These are phyloP conservation scores for Paracanthobrama guichenoti DNA, from an alignment of 2,113 vertebrate genomes.

Conservation along the genomic window DNA sequence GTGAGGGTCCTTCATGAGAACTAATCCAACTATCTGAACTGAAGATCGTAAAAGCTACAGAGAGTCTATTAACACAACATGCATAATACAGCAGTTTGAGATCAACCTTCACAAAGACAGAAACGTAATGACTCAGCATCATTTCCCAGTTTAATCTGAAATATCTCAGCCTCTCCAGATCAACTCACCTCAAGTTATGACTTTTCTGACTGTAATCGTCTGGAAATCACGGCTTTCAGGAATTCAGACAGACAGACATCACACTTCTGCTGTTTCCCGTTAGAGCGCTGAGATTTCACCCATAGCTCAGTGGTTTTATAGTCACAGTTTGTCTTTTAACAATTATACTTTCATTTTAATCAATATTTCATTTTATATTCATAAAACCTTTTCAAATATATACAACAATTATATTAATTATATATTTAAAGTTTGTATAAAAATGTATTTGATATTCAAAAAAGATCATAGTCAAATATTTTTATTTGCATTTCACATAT, in stretches of 20 bases:
- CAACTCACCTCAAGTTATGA: not conserved
- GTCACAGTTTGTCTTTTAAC: not conserved
- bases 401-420: no score
- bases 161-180: not conserved
- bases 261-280: not conserved
- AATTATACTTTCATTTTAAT: not conserved
- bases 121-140: not conserved
- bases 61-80: conserved; percentile 15
- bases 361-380: not conserved
- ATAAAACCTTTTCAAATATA: not conserved
- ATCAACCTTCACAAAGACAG: not conserved
- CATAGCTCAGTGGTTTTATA: not conserved
- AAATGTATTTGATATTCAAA: no score
- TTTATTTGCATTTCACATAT: not conserved
- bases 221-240: not conserved
- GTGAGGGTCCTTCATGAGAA: not conserved
- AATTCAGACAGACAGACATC: not conserved
- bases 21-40: conserved; percentile 16
- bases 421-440: no score
- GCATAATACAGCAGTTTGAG: not conserved
- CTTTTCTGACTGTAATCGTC: not conserved
- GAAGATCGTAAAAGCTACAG: conserved; percentile 19
- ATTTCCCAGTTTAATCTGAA: not conserved
- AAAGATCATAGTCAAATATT: not conserved
- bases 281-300: not conserved